Conservation (phyloP, 2,888 invertebrate species). For the Brachynemurus nebulosus region DNA sequence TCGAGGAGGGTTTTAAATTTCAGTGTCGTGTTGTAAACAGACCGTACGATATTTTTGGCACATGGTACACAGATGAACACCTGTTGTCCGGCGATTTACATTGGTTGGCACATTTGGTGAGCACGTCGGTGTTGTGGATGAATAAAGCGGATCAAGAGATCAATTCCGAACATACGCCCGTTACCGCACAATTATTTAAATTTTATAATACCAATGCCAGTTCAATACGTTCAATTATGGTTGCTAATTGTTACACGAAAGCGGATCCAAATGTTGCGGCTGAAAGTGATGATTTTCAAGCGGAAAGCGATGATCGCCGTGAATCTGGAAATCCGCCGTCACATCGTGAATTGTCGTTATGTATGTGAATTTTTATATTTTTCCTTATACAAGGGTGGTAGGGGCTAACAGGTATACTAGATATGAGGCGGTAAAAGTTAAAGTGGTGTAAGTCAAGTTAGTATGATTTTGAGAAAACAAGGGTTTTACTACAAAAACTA, state of each 20-base stretch:
- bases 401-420: no score
- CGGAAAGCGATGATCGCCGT: slow-evolving; percentile 12
- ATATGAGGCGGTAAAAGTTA: no score
- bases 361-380: no score
- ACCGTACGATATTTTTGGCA: slow-evolving; percentile 77
- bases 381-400: no score
- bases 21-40: slow-evolving; percentile 66
- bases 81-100: slow-evolving; percentile 68
- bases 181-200: slow-evolving; percentile 40
- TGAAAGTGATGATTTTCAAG: slow-evolving; percentile 17
- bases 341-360: slow-evolving; percentile 31
- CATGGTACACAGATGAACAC: slow-evolving; percentile 76
- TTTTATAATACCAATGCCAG: slow-evolving; percentile 73
- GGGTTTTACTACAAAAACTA: no score
- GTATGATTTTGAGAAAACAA: no score
- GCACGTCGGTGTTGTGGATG: slow-evolving; percentile 61
- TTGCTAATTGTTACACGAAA: slow-evolving; percentile 51
- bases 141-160: slow-evolving; percentile 73
- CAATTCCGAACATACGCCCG: slow-evolving; percentile 63
- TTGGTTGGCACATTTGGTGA: slow-evolving; percentile 62
- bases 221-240: slow-evolving; percentile 61
- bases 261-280: slow-evolving; percentile 24
- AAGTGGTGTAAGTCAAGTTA: no score
- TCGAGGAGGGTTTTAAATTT: slow-evolving; percentile 52
- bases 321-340: slow-evolving; percentile 39